phyloP scores from a whole-genome alignment of 2,113 vertebrate genomes.

The Anoplopoma fimbria region DNA sequence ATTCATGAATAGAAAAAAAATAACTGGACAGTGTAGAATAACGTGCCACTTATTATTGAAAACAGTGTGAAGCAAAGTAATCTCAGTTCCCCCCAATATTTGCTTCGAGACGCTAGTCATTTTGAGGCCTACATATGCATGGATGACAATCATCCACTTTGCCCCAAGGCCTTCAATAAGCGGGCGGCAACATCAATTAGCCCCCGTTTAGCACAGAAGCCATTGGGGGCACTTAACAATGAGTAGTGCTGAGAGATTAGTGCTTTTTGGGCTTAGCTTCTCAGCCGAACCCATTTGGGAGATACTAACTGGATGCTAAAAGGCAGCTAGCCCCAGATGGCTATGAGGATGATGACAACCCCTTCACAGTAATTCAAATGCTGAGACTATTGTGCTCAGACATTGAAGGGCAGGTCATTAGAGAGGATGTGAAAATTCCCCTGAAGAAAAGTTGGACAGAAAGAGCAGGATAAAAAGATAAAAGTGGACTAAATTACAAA shows the following conservation, averaged over 20 bases:
- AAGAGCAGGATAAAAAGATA: neutral
- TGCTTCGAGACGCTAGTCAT: neutral
- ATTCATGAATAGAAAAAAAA: too few species aligned
- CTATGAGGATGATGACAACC: conserved; percentile 55
- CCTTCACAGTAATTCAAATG: conserved; percentile 72
- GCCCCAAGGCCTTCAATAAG: conserved; percentile 52
- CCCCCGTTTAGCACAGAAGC: conserved; percentile 61
- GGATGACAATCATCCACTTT: conserved; percentile 40
- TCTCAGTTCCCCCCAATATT: neutral
- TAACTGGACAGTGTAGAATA: too few species aligned
- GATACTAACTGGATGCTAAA: conserved; percentile 53
- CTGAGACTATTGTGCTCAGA: conserved; percentile 55
- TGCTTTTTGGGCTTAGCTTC: conserved; percentile 62
- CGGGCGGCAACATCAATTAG: conserved; percentile 80
- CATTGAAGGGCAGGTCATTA: conserved; percentile 40
- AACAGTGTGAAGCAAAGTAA: neutral
- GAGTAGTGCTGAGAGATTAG: conserved; percentile 64
- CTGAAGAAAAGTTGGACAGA: conserved; percentile 2
- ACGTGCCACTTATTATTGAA: neutral
- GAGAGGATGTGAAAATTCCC: neutral
- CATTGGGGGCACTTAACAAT: conserved; percentile 59
- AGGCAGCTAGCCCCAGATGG: conserved; percentile 61
- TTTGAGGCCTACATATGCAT: neutral
- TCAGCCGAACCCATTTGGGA: conserved; percentile 39
- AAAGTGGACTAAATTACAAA: neutral